Base-by-base conservation (phyloP, 2,113 vertebrate genomes). In the Vulpes lagopus region DNA sequence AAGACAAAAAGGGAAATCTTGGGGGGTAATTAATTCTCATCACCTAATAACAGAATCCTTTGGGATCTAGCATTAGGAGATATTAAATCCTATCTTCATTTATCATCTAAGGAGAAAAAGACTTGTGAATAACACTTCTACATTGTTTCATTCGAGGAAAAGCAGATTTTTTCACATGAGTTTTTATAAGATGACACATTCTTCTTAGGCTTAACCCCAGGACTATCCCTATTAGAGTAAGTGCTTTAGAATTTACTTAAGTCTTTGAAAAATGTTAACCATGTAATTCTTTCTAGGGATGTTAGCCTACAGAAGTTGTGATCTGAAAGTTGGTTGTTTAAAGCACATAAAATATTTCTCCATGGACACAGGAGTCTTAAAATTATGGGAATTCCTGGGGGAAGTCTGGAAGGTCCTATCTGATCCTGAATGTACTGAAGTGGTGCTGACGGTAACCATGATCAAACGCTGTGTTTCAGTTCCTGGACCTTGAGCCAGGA, bases 371-470 rank as follows among this genome's bases (percentile, higher is more conserved):
- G n/a, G 1, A 32, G 43, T 19, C 62, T 86, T 30, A 62, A 73
- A 80, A 80, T 86, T 11, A 62, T 8, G 53, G 10, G 23, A 53
- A 53, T 55, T 71, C n/a, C 38, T 20, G 14, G 7, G 43, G 17
- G 7, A 80, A 80, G 73, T 25, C 73, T 73, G 55, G 32, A 53
- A 79, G 62, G 55, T 38, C 38, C 32, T 38, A 32, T 15, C 10
- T 71, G 82, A 64, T 43, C 25, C 38, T 25, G 19, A 15, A 38
- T 3, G 43, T 3, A 55, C 25, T 25, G 38, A 16, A 30, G 4
- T 0, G 1, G 22, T 38, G 71, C 71, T 5, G 22, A 15, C 0
- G 19, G 57, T 25, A 51, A 16, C 19, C 23, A 0, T 2, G 62
- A 57, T 67, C 35, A 49, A 14, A 69, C 2, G 5, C 14, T 7